Percentiles rank a stretch among this genome's conserved stretches.
Evolutionary conservation across 2,797 vertebrate species (phyloP).

Genomic region (Danionella dracula): DNA sequence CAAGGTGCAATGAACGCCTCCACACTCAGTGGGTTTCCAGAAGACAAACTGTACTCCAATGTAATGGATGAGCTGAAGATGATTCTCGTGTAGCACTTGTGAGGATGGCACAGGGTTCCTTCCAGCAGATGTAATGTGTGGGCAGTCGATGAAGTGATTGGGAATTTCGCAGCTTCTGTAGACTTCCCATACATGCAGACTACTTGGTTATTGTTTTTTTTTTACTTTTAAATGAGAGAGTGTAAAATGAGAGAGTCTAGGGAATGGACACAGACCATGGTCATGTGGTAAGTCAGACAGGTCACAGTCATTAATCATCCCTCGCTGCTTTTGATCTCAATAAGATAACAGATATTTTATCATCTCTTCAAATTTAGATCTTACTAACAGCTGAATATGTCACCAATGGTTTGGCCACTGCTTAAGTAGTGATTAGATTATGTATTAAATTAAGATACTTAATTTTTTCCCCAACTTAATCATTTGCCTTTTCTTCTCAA

Average conservation of each 20-base stretch:
- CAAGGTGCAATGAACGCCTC: constrained; percentile 8
- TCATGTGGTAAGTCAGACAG: too few relatives aligned
- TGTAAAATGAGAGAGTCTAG: too few relatives aligned
- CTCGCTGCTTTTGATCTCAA: too few relatives aligned
- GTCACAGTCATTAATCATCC: too few relatives aligned
- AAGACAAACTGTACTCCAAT: background rate
- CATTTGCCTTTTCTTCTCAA: background rate
- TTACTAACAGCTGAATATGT: too few relatives aligned
- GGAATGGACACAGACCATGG: too few relatives aligned
- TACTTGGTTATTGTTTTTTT: background rate
- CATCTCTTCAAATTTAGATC: too few relatives aligned
- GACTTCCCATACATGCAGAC: background rate
- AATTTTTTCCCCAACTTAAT: too few relatives aligned
- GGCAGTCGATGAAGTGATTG: background rate
- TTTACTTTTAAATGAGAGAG: constrained; percentile 7
- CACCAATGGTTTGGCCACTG: too few relatives aligned
- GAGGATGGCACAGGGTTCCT: background rate
- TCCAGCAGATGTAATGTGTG: constrained; percentile 9
- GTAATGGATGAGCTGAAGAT: background rate
- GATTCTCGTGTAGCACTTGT: background rate
- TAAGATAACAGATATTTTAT: too few relatives aligned
- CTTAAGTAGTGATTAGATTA: too few relatives aligned
- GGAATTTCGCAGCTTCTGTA: background rate
- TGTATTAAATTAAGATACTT: too few relatives aligned
- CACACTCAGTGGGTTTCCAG: background rate